Percentiles rank a stretch among this genome's conserved stretches.
phyloP scores from a whole-genome alignment of 2,888 invertebrate genomes.

The Muschampia staudingeri region DNA sequence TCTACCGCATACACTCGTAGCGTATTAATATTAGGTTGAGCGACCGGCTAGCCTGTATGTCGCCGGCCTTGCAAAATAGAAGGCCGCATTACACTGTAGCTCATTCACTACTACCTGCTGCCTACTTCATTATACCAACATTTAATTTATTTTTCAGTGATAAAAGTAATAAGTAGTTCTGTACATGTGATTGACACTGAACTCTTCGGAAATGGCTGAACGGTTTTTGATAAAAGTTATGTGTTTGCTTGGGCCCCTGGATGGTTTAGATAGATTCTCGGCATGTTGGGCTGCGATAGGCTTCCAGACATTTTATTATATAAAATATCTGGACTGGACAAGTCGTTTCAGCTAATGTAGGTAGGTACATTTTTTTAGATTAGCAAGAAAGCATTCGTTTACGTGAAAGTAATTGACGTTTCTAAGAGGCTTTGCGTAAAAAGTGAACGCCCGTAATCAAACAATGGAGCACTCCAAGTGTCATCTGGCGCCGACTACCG shows the following conservation, averaged over 20 bases:
- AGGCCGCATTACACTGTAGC: slow-evolving; percentile 71
- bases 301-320: no score
- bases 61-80: slow-evolving; percentile 85
- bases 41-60: slow-evolving; percentile 80
- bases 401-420: slow-evolving; percentile 21
- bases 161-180: neutral
- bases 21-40: slow-evolving; percentile 68
- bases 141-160: neutral
- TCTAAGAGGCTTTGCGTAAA: slow-evolving; percentile 34
- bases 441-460: slow-evolving; percentile 39
- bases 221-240: no score
- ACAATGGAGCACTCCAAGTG: slow-evolving; percentile 41
- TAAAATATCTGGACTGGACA: no score
- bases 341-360: neutral
- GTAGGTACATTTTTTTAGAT: neutral
- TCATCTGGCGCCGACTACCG: slow-evolving; percentile 51
- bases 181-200: no score
- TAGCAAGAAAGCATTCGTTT: neutral
- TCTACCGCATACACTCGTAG: slow-evolving; percentile 57
- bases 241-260: no score
- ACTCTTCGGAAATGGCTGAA: no score
- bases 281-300: no score
- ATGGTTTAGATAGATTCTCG: no score
- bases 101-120: slow-evolving; percentile 51
- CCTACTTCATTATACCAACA: slow-evolving; percentile 34